Conservation (phyloP, 1,140 invertebrate species). For the Galleria mellonella region DNA sequence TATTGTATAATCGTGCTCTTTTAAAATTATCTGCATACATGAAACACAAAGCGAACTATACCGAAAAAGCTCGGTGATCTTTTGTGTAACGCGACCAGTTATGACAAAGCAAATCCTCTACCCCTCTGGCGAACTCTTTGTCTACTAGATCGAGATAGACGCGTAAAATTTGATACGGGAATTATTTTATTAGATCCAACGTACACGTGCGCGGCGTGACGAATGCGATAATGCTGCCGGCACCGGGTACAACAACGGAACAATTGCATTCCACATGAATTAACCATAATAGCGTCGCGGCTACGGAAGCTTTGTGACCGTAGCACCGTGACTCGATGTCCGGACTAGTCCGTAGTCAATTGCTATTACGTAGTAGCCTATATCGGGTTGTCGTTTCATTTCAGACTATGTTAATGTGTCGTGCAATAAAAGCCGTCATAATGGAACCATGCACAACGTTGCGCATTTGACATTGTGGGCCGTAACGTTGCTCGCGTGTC, state of each 20-base stretch:
- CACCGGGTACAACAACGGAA: slow-evolving; percentile 35
- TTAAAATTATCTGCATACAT: slow-evolving; percentile 45
- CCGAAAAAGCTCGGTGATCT: slow-evolving; percentile 52
- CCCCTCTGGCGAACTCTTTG: slow-evolving; percentile 48
- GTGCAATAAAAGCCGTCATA: no score
- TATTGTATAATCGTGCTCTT: slow-evolving; percentile 29
- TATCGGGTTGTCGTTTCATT: slow-evolving; percentile 4
- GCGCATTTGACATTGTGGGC: slow-evolving; percentile 15
- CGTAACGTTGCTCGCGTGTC: slow-evolving; percentile 63
- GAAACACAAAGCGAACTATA: slow-evolving; percentile 39
- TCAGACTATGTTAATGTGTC: not conserved
- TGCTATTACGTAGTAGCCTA: slow-evolving; percentile 23
- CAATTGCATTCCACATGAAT: slow-evolving; percentile 66
- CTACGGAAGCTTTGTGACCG: slow-evolving; percentile 47
- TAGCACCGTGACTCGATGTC: slow-evolving; percentile 38
- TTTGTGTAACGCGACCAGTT: slow-evolving; percentile 59
- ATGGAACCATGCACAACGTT: no score
- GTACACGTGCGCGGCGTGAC: slow-evolving; percentile 69
- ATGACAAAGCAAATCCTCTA: slow-evolving; percentile 61
- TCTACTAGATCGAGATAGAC: slow-evolving; percentile 68
- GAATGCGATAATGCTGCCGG: slow-evolving; percentile 62
- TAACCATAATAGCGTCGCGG: slow-evolving; percentile 46
- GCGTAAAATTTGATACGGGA: slow-evolving; percentile 72
- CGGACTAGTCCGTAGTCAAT: slow-evolving; percentile 32
- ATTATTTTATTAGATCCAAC: slow-evolving; percentile 71